Evolutionary conservation across 2,888 invertebrate genomes (phyloP), one percentile per base, ranked within the genome.

Genomic region (Trichopoda pennipes): DNA sequence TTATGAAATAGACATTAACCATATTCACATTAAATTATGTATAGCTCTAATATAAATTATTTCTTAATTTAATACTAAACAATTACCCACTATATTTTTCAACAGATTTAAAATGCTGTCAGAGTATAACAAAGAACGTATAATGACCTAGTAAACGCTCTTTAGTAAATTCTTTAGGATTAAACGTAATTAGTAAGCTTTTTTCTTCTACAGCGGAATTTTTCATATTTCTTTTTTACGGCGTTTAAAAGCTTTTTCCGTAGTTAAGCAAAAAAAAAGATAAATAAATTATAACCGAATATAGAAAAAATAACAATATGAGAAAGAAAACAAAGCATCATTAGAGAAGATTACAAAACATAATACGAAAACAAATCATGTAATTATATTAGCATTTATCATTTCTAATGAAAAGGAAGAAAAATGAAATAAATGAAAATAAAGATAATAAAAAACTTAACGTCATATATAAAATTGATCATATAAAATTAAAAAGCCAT

Each of bases 351-450:
- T 21, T 35, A 1, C 6, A 49, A 60, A 47, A 35, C 44, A 47
- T 49, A 35, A 16, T 32, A 47, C 56, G 38, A 77, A 58, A 63
- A 74, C 72, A 78, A 81, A 74, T 70, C 69, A 81, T 64, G 81
- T 69, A 81, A 81, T 78, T 81, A 78, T 77, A 81, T 81, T 77
- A 81, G 64, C 69, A 74, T 77, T 81, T 81, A 81, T 81, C 81
- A 81, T 78, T 60, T 77, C 61, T 38, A 73, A 60, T 35, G 47
- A 12, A 53, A 2, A n/a, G n/a, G n/a, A n/a, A n/a, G n/a, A n/a
- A 14, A 28, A 44, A 60, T 3, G 38, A 12, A 38, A 42, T 1
- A 51, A 53, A 42, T 28, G 21, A 63, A 58, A 44, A 17, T 32
- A 69, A 69, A 60, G 75, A 66, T 83, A 79, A 79, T 68, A 81